These are phyloP conservation scores for Phalloptychus januarius DNA, from an alignment of 2,797 vertebrate genomes.

Conservation along the genomic window DNA sequence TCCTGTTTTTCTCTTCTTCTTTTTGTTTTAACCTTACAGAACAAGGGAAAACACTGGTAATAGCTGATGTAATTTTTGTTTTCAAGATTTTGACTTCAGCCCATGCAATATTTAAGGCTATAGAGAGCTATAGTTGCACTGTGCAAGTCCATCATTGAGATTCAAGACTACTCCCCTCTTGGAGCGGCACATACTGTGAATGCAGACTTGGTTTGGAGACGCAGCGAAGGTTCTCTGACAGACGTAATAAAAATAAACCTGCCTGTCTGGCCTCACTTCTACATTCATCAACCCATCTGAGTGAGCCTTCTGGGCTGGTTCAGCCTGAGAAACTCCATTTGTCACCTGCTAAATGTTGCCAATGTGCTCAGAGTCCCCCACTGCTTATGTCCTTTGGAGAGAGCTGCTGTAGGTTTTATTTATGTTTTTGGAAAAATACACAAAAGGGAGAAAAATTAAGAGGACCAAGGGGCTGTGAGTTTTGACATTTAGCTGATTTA, in stretches of 20 bases:
- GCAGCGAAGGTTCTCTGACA: slow-evolving; percentile 77
- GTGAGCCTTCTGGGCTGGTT: slow-evolving; percentile 84
- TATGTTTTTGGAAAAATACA: slow-evolving; percentile 52
- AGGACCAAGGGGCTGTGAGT: neutral
- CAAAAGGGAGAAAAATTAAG: slow-evolving; percentile 15
- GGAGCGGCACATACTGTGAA: slow-evolving; percentile 23
- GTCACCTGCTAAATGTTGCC: slow-evolving; percentile 95
- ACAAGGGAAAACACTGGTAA: slow-evolving; percentile 24
- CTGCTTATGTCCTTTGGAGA: slow-evolving; percentile 75
- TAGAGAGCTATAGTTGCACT: slow-evolving; percentile 11
- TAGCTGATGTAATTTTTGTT: slow-evolving; percentile 64
- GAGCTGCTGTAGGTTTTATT: slow-evolving; percentile 80
- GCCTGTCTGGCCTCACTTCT: slow-evolving; percentile 87
- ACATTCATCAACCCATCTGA: slow-evolving; percentile 93
- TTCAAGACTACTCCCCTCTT: slow-evolving; percentile 29
- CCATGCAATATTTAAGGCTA: slow-evolving; percentile 85
- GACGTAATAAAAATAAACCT: slow-evolving; percentile 83
- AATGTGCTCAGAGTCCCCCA: slow-evolving; percentile 84
- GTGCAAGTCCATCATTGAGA: slow-evolving; percentile 30
- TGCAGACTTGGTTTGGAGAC: slow-evolving; percentile 51
- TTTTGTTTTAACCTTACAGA: slow-evolving; percentile 19
- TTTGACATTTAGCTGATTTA: slow-evolving; percentile 10
- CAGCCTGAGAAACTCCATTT: slow-evolving; percentile 92
- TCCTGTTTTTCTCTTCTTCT: neutral
- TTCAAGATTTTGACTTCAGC: slow-evolving; percentile 72